A percentile compares a stretch with the other conserved stretches of the same genome.
Evolutionary conservation across 2,113 vertebrate genomes (phyloP).

Genomic region (Echinops telfairi): DNA sequence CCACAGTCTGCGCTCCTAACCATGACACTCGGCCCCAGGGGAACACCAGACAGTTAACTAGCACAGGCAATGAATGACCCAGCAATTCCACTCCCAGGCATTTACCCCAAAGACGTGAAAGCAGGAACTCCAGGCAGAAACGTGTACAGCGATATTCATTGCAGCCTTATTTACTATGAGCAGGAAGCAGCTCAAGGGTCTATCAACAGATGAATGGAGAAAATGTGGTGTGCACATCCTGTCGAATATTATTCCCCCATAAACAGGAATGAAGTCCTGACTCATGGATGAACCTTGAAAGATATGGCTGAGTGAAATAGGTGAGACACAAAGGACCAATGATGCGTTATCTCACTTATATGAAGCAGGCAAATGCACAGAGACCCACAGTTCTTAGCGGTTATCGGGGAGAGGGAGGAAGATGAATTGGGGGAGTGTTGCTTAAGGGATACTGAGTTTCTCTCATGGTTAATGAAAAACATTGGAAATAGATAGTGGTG

Average conservation of each 20-base stretch:
- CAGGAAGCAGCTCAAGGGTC: too few relatives aligned
- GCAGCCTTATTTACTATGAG: background rate
- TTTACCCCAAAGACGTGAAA: background rate
- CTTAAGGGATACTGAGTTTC: background rate
- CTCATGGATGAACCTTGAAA: background rate
- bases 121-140: background rate
- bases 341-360: background rate
- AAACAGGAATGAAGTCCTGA: background rate
- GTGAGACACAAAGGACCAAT: background rate
- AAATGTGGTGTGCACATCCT: rapidly evolving
- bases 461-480: background rate
- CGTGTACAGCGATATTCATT: background rate
- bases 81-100: background rate
- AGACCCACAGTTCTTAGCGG: background rate
- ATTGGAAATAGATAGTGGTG: background rate
- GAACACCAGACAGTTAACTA: background rate
- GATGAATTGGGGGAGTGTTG: too few relatives aligned
- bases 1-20: background rate
- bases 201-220: rapidly evolving
- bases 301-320: background rate
- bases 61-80: background rate
- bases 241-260: background rate
- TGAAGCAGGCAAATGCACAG: background rate
- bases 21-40: rapidly evolving
- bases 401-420: background rate